A percentile compares a stretch with the other conserved stretches of the same genome.
phyloP scores from a whole-genome alignment of 2,113 vertebrate species.

The Copsychus sechellarum region DNA sequence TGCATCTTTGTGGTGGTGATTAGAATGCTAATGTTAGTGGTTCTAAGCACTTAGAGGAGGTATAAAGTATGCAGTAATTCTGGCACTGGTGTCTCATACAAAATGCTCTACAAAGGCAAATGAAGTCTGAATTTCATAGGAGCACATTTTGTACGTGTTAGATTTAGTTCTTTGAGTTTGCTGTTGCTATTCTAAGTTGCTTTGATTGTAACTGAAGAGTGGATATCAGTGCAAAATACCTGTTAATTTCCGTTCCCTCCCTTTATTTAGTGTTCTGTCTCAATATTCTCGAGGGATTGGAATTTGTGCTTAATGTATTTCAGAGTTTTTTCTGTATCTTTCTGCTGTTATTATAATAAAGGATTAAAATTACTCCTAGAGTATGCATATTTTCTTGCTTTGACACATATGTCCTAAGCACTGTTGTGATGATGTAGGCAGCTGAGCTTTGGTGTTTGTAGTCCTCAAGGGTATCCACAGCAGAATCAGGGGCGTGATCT shows the following conservation, averaged over 20 bases:
- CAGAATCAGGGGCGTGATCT: conserved; percentile 21
- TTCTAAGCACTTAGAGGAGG: neutral
- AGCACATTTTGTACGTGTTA: rapidly evolving
- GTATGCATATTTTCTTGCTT: neutral
- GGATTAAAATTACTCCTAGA: neutral
- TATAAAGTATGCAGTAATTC: neutral
- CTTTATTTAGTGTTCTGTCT: neutral
- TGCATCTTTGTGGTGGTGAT: neutral
- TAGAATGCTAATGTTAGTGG: conserved; percentile 18
- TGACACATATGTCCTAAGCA: neutral
- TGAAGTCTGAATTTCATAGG: neutral
- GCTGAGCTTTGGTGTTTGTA: conserved; percentile 14
- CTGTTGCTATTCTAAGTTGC: neutral
- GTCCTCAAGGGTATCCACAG: conserved; percentile 9
- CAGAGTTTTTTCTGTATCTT: neutral
- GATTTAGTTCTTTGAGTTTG: neutral
- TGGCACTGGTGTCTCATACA: neutral
- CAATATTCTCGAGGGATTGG: neutral
- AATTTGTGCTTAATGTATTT: neutral
- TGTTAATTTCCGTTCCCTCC: neutral
- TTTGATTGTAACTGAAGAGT: neutral
- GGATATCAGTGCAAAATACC: neutral
- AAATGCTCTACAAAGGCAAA: neutral
- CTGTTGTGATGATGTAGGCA: conserved; percentile 24
- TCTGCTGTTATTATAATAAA: neutral